Evolutionary conservation across 2,888 invertebrate genomes (phyloP), one percentile per base, ranked within the genome.

Genomic region (Ditula angustiorana): DNA sequence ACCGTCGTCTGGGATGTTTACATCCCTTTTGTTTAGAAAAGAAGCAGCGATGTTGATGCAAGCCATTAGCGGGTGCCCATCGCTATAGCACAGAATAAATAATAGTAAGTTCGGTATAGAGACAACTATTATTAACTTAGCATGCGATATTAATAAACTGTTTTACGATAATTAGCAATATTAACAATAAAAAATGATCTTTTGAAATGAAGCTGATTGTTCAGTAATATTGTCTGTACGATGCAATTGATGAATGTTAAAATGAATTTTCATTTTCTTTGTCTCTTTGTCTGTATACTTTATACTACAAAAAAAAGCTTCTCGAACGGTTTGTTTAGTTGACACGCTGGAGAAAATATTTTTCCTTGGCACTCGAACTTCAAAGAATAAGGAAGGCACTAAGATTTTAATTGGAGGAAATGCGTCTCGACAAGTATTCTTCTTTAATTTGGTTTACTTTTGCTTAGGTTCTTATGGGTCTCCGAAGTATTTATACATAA

Each of bases 41-140:
- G 46, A 46, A 46, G n/a, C 46, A 46, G 46, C 21, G 23, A 11
- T 23, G 46, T 46, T 46, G 46, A 44, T 23, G 23, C 23, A 46
- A 41, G 41, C 41, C 10, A 21, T 19, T 21, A 21, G 41, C 41
- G 10, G 2, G 41, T 41, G 4, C 4, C 26, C 26, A 7, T 26
- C 26, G 3, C 3, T 26, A 3, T 26, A 26, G 4, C n/a, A n/a
- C n/a, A n/a, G n/a, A n/a, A n/a, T n/a, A n/a, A n/a, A n/a, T n/a
- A 4, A 35, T 7, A 35, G 13, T 2, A 30, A 2, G 8, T 35
- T 41, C 41, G 19, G 10, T 41, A 19, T 19, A 41, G 41, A n/a
- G 41, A 13, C 16, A 19, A 19, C 30, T 50, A 19, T 19, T 30
- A 46, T 21, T 4, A 41, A 23, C 19, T 21, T n/a, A 3, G 19